A percentile compares a stretch with the other conserved stretches of the same genome.
Conservation (phyloP, 2,888 invertebrate species). For the Elegia similella region DNA sequence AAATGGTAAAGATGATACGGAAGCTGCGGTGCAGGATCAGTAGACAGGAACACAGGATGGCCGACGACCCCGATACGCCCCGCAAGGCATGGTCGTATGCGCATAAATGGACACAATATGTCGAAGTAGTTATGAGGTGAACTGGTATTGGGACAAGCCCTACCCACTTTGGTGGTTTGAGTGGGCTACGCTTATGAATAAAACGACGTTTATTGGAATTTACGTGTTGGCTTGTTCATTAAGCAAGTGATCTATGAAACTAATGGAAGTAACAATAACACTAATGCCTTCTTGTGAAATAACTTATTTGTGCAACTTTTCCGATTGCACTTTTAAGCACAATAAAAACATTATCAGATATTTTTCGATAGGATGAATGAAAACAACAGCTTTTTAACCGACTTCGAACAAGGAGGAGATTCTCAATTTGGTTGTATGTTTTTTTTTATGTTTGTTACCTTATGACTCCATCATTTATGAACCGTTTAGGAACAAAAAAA, state of each 20-base stretch:
- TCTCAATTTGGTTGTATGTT: no score
- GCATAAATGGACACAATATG: conserved; percentile 14
- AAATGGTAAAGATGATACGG: neutral
- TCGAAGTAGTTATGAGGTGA: conserved; percentile 7
- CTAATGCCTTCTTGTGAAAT: no score
- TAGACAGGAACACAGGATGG: conserved; percentile 11
- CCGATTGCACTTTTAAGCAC: no score
- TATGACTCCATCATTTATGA: no score
- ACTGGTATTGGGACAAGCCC: neutral
- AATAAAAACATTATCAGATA: no score
- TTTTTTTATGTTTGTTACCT: no score
- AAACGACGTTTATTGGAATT: neutral
- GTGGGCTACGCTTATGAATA: neutral
- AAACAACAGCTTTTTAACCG: no score
- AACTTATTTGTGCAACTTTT: no score
- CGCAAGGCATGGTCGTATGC: conserved; percentile 1
- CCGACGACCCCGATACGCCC: conserved; percentile 15
- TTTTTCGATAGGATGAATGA: no score
- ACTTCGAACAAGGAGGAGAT: no score
- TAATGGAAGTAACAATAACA: neutral
- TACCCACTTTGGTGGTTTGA: conserved; percentile 2
- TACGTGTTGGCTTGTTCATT: neutral
- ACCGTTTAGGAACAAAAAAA: no score
- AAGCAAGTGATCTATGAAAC: neutral
- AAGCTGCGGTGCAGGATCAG: neutral